Base-by-base conservation (phyloP, 2,113 vertebrate genomes). In the Harpagus bidentatus region DNA sequence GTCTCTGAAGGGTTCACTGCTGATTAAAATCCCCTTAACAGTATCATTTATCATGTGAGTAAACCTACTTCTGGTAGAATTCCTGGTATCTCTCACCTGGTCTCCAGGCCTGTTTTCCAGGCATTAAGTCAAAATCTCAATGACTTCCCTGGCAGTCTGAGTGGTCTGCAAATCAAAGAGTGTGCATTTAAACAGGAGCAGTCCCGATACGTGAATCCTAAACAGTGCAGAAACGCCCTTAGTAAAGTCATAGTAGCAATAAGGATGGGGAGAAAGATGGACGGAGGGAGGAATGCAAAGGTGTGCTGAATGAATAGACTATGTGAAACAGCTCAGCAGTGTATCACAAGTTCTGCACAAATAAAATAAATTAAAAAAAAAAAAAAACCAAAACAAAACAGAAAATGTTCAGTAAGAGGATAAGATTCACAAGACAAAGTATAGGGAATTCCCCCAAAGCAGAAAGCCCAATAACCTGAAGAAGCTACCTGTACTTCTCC, bases 321-420 rank as follows among this genome's bases (percentile, higher is more conserved):
- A 8, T 3, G 16, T 14, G 76, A 47, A 59, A 12, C n/a, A 45
- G 50, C 76, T 32, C 58, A 32, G 45, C 26, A 29, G 14, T 8
- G 12, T 8, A 50, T 29, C 28, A 77, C 17, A 52, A 86, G 4
- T 19, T 43, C 59, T 72, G 32, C 14, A 25, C 7, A 40, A 76
- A 72, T 6, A 1, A 66, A 84, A 88, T n/a, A n/a, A n/a, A n/a
- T n/a, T n/a, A n/a, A 6, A 0, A 50, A 50, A 14, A 13, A 72
- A 76, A 6, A 0, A 72, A 88, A 6, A 0, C 38, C 40, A 13
- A 72, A 86, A 6, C 0, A 80, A 88, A 6, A 0, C 25, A 53
- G 29, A 69, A 14, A 10, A 23, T 4, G 2, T 15, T 58, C 25
- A 43, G 45, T 29, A 26, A 82, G 16, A 59, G 23, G 17, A 28